These are phyloP conservation scores for Pogonocichla stellata DNA, from an alignment of 2,113 vertebrate genomes.

Conservation along the genomic window DNA sequence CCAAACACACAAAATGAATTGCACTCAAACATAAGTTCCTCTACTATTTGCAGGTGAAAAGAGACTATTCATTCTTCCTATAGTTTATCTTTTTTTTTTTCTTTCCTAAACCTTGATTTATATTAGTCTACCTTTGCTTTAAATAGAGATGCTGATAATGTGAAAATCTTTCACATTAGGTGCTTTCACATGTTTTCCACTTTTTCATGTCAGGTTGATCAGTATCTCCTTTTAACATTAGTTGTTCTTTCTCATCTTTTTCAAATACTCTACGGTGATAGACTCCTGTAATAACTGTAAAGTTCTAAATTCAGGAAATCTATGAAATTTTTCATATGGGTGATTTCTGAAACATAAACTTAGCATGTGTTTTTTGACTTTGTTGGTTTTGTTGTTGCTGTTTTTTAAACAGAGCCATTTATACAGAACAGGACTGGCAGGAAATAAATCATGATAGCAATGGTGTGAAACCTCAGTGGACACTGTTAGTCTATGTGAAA, in stretches of 20 bases:
- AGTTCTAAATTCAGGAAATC: neutral
- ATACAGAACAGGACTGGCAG: neutral
- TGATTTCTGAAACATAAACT: neutral
- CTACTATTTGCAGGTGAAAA: neutral
- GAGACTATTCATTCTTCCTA: neutral
- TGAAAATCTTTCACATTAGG: neutral
- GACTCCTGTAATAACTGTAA: neutral
- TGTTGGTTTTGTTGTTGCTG: neutral
- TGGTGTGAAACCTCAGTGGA: neutral
- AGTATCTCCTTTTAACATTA: neutral
- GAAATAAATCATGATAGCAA: neutral
- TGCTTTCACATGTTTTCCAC: neutral
- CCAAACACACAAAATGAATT: neutral
- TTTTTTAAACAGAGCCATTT: neutral
- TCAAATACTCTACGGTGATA: neutral
- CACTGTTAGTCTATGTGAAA: neutral
- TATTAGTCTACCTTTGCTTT: neutral
- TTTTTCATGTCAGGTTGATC: neutral
- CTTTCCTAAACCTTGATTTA: neutral
- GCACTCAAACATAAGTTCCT: neutral
- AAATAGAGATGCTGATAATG: neutral
- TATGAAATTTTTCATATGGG: neutral
- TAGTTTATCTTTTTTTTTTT: neutral
- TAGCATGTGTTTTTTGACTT: neutral
- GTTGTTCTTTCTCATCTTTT: neutral